These are phyloP conservation scores for Drosophila lacertosa DNA, from an alignment of 1,140 invertebrate genomes.

Conservation along the genomic window DNA sequence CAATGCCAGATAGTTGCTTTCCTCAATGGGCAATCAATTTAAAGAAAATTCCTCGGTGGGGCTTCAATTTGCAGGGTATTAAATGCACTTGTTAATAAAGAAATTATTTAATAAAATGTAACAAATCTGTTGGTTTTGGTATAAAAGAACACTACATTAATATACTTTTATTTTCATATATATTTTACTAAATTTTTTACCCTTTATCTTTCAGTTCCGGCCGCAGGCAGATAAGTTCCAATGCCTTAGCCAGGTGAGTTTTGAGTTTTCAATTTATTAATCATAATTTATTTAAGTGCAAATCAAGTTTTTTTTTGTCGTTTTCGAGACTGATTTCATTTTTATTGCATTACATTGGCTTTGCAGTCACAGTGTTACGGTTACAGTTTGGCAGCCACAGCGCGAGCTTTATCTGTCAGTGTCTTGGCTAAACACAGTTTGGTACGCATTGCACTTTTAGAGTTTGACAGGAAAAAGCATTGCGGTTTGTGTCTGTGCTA, in stretches of 20 bases:
- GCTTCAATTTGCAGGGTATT: conserved; percentile 29
- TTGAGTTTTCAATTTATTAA: not conserved
- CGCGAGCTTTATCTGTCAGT: conserved; percentile 12
- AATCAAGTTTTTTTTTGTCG: not conserved
- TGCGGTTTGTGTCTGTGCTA: conserved; percentile 16
- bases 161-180: not conserved
- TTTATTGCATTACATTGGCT: not conserved
- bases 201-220: conserved; percentile 88
- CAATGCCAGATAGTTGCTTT: conserved; percentile 67
- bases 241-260: conserved; percentile 93
- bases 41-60: conserved; percentile 41
- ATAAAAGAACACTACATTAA: not conserved
- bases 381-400: conserved; percentile 21
- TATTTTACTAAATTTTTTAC: conserved; percentile 35
- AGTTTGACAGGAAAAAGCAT: not conserved
- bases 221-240: conserved; percentile 91
- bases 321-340: not conserved
- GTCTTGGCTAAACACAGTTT: conserved; percentile 37
- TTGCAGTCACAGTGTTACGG: conserved; percentile 14
- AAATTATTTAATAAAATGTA: conserved; percentile 11
- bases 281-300: not conserved
- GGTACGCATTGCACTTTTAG: conserved; percentile 13
- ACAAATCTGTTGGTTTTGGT: not conserved
- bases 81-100: not conserved
- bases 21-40: conserved; percentile 33